Evolutionary conservation across 2,113 vertebrate genomes (phyloP).

Genomic region (Onychorhynchus coronatus): DNA sequence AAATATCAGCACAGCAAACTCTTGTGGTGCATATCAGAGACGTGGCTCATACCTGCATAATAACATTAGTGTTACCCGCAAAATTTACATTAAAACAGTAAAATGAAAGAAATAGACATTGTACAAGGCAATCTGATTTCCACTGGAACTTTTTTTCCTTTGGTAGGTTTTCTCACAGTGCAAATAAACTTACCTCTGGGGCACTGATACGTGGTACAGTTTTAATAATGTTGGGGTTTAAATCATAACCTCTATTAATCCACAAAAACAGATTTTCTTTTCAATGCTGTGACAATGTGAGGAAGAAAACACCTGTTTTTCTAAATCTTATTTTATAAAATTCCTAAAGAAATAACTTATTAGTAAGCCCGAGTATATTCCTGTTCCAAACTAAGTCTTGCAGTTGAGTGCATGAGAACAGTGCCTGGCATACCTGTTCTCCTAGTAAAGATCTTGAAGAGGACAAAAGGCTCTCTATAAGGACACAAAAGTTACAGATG

Average conservation of each 20-base stretch:
- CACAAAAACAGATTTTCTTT: background rate
- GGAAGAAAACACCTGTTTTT: background rate
- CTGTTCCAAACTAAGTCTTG: background rate
- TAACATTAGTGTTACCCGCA: constrained; percentile 17
- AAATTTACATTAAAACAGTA: background rate
- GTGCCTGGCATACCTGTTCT: background rate
- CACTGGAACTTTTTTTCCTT: background rate
- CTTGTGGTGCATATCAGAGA: background rate
- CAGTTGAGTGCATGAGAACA: background rate
- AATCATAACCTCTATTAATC: background rate
- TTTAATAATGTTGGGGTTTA: background rate
- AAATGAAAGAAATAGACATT: constrained; percentile 36
- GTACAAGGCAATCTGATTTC: background rate
- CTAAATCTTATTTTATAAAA: background rate
- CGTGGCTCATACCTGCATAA: constrained; percentile 7
- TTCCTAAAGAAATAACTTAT: background rate
- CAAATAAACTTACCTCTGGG: background rate
- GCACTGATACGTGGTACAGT: background rate
- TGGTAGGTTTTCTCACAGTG: background rate
- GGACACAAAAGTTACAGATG: background rate
- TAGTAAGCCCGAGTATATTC: background rate
- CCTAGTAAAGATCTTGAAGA: background rate
- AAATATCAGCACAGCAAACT: background rate
- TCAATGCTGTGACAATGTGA: background rate
- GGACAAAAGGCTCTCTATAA: accelerated